phyloP scores from a whole-genome alignment of 2,888 invertebrate genomes.

The Apodemia zela region DNA sequence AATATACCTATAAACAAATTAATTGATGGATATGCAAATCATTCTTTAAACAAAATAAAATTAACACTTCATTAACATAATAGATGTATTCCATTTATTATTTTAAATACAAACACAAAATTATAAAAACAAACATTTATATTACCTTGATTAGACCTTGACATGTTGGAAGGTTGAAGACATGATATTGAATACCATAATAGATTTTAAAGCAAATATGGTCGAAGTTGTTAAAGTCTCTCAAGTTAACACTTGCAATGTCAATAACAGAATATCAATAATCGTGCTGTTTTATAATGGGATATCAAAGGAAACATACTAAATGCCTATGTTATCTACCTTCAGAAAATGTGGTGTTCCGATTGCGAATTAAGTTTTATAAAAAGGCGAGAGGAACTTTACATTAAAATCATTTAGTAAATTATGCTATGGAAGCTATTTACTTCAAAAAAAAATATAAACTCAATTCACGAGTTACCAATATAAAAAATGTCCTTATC shows the following conservation, averaged over 20 bases:
- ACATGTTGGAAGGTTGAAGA: conserved; percentile 42
- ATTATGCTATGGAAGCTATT: too few species aligned
- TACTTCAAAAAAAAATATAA: too few species aligned
- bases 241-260: conserved; percentile 21
- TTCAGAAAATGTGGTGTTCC: too few species aligned
- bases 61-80: conserved; percentile 7
- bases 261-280: conserved; percentile 12
- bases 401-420: too few species aligned
- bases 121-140: conserved; percentile 4
- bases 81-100: conserved; percentile 1
- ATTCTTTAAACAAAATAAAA: background rate
- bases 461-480: too few species aligned
- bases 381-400: too few species aligned
- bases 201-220: conserved; percentile 41
- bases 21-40: background rate
- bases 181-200: conserved; percentile 30
- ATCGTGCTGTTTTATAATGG: conserved; percentile 14
- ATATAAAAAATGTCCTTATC: too few species aligned
- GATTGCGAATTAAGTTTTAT: too few species aligned
- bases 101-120: conserved; percentile 2
- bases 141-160: conserved; percentile 36
- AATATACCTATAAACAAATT: background rate
- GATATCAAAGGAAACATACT: background rate
- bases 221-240: conserved; percentile 51
- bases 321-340: background rate